A percentile compares a stretch with the other conserved stretches of the same genome.
phyloP scores from a whole-genome alignment of 1,140 invertebrate species.

The Liolophura sinensis region DNA sequence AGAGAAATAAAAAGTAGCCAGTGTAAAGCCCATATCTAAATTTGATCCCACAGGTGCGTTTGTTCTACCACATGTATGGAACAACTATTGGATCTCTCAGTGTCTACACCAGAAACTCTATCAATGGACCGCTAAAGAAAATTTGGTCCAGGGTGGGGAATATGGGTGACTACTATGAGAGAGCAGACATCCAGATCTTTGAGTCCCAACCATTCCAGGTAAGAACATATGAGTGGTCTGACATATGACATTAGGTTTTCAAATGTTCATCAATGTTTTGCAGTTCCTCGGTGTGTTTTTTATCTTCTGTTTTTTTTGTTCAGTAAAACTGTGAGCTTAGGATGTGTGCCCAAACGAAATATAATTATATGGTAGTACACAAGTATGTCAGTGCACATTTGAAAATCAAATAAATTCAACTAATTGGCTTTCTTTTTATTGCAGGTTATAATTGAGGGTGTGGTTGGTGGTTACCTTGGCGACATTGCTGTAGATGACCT shows the following conservation, averaged over 20 bases:
- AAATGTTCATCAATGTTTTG: too few relatives aligned
- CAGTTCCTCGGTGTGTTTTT: too few relatives aligned
- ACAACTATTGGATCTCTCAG: constrained; percentile 30
- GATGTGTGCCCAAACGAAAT: too few relatives aligned
- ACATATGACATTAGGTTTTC: too few relatives aligned
- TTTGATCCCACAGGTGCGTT: constrained; percentile 18
- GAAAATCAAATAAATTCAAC: constrained; percentile 18
- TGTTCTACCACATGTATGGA: constrained; percentile 44
- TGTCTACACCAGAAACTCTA: constrained; percentile 16
- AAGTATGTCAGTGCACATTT: too few relatives aligned
- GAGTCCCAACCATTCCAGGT: too few relatives aligned
- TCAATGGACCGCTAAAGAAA: constrained; percentile 22
- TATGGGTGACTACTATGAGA: constrained; percentile 38
- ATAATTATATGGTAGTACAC: too few relatives aligned
- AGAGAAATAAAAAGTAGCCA: too few relatives aligned
- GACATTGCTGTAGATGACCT: constrained; percentile 74
- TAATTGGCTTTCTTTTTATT: constrained; percentile 31
- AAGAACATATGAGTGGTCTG: too few relatives aligned
- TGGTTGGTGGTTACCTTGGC: constrained; percentile 69
- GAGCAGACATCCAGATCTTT: constrained; percentile 15
- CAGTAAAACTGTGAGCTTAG: too few relatives aligned
- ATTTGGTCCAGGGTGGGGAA: constrained; percentile 38
- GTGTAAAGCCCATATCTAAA: too few relatives aligned
- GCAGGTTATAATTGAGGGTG: constrained; percentile 68
- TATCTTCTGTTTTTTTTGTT: too few relatives aligned